These are phyloP conservation scores for Mustelus asterias DNA, from an alignment of 2,113 vertebrate species.

Conservation along the genomic window DNA sequence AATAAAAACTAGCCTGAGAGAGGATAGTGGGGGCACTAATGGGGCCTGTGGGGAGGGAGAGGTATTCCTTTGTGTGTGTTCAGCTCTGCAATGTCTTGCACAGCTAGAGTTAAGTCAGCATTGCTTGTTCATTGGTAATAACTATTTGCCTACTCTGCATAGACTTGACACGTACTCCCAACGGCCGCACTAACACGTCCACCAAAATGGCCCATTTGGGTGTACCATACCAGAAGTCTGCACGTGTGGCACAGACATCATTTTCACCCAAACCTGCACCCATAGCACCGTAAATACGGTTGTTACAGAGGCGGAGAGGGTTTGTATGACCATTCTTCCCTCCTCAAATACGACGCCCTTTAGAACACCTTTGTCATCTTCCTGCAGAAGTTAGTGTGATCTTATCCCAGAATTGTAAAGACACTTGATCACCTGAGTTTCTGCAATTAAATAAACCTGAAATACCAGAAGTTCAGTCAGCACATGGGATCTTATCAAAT, in stretches of 20 bases:
- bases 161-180: not conserved
- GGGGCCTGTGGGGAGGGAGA: not conserved
- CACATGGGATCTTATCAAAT: not conserved
- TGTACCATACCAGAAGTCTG: not conserved
- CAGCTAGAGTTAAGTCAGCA: no score
- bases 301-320: not conserved
- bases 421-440: not conserved
- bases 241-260: no score
- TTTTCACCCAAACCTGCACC: no score
- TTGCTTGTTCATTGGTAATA: no score
- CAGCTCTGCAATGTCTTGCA: not conserved
- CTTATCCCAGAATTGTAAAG: not conserved
- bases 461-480: not conserved
- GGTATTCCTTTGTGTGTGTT: not conserved
- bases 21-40: not conserved
- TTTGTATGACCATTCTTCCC: not conserved
- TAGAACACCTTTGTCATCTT: not conserved
- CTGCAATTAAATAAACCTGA: not conserved
- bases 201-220: not conserved
- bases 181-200: not conserved
- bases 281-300: no score
- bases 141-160: no score
- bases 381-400: not conserved
- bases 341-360: not conserved
- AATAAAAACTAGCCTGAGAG: not conserved